These are phyloP conservation scores for Mactromeris polynyma DNA, from an alignment of 2,888 invertebrate genomes.

Conservation along the genomic window DNA sequence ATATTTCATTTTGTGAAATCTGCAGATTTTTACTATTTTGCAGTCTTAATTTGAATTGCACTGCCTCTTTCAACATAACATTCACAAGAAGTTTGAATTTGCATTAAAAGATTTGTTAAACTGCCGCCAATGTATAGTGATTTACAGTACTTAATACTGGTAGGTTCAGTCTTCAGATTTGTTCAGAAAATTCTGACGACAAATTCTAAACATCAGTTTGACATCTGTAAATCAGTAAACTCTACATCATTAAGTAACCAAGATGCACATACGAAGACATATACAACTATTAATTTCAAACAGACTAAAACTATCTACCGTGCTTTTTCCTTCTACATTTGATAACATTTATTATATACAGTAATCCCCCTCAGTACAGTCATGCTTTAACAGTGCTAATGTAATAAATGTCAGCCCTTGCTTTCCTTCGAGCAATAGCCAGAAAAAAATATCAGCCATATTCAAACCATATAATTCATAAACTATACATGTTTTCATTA, in stretches of 20 bases:
- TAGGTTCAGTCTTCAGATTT: too few relatives aligned
- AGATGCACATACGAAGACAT: not conserved
- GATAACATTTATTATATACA: not conserved
- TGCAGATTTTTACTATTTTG: too few relatives aligned
- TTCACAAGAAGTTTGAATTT: too few relatives aligned
- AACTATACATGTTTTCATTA: not conserved
- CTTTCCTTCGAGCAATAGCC: not conserved
- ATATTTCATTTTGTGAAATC: too few relatives aligned
- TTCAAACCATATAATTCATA: not conserved
- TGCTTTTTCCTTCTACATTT: not conserved
- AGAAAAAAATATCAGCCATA: not conserved
- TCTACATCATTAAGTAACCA: not conserved
- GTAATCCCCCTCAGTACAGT: not conserved
- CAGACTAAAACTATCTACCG: not conserved
- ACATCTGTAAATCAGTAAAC: too few relatives aligned
- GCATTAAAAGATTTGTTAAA: too few relatives aligned
- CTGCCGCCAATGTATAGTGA: too few relatives aligned
- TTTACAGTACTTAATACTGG: too few relatives aligned
- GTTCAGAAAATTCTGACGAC: too few relatives aligned
- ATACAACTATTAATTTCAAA: not conserved
- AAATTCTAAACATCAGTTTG: too few relatives aligned
- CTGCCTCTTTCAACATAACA: too few relatives aligned
- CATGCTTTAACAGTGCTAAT: slow-evolving; percentile 20
- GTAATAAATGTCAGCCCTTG: not conserved
- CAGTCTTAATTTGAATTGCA: too few relatives aligned